phyloP scores from a whole-genome alignment of 2,888 invertebrate genomes.

The Hirtodrosophila duncani region DNA sequence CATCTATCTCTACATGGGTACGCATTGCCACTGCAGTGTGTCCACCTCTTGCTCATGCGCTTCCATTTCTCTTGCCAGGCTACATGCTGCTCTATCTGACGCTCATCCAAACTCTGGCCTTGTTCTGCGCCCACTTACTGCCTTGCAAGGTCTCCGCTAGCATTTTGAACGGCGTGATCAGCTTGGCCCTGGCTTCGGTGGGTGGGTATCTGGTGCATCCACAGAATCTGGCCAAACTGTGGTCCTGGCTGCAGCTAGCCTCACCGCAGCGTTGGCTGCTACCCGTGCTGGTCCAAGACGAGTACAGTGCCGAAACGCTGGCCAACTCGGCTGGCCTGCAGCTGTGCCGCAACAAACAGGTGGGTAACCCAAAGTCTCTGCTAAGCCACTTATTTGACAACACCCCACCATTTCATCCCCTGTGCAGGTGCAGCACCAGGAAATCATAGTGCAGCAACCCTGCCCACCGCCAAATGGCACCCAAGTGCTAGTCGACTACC shows the following conservation, averaged over 20 bases:
- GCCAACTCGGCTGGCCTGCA: conserved; percentile 79
- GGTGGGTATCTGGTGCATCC: conserved; percentile 86
- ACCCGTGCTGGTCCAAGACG: conserved; percentile 83
- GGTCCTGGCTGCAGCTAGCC: conserved; percentile 83
- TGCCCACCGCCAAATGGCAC: conserved; percentile 90
- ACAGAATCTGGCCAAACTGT: conserved; percentile 83
- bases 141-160: conserved; percentile 83
- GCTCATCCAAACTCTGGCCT: conserved; percentile 83
- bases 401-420: too few species aligned
- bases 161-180: conserved; percentile 81
- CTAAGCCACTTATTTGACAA: too few species aligned
- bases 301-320: conserved; percentile 83
- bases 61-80: conserved; percentile 78
- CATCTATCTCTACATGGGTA: conserved; percentile 86
- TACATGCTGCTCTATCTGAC: conserved; percentile 86
- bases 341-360: conserved; percentile 86
- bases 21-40: too few species aligned
- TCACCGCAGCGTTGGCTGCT: conserved; percentile 87
- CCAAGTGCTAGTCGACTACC: conserved; percentile 81
- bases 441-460: conserved; percentile 90
- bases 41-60: too few species aligned
- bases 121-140: conserved; percentile 84
- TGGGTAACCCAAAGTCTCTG: too few species aligned
- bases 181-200: conserved; percentile 82
- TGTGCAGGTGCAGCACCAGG: conserved; percentile 88